phyloP scores from a whole-genome alignment of 2,888 invertebrate species.

The Platycheirus albimanus region DNA sequence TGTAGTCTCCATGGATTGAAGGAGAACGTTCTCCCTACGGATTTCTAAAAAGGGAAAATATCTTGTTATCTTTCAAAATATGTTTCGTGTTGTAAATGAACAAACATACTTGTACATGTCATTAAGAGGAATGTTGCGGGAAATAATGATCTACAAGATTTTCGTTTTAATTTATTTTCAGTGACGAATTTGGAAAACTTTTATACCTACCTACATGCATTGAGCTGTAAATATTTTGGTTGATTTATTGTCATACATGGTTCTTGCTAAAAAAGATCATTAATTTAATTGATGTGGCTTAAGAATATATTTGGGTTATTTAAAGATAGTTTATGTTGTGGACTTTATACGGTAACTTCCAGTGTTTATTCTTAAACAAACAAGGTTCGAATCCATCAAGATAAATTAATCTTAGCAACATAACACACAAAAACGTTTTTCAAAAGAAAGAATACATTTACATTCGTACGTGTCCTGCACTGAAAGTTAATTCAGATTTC shows the following conservation, averaged over 20 bases:
- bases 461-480: too few relatives aligned
- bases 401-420: too few relatives aligned
- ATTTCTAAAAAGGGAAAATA: neutral
- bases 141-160: constrained; percentile 16
- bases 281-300: constrained; percentile 45
- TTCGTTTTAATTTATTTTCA: constrained; percentile 23
- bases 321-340: neutral
- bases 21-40: too few relatives aligned
- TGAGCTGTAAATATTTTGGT: constrained; percentile 11
- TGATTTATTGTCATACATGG: constrained; percentile 50
- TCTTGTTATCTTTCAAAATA: neutral
- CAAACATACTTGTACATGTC: neutral
- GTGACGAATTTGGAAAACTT: neutral
- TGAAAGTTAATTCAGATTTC: too few relatives aligned
- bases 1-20: too few relatives aligned
- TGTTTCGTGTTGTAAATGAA: neutral
- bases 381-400: too few relatives aligned
- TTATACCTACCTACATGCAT: too few relatives aligned
- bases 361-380: too few relatives aligned
- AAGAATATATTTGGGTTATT: too few relatives aligned
- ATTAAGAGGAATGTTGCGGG: neutral
- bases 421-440: too few relatives aligned
- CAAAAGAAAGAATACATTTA: too few relatives aligned
- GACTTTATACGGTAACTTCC: neutral
- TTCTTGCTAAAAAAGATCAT: constrained; percentile 45